These are phyloP conservation scores for Antrozous pallidus DNA, from an alignment of 2,797 vertebrate species.

Conservation along the genomic window DNA sequence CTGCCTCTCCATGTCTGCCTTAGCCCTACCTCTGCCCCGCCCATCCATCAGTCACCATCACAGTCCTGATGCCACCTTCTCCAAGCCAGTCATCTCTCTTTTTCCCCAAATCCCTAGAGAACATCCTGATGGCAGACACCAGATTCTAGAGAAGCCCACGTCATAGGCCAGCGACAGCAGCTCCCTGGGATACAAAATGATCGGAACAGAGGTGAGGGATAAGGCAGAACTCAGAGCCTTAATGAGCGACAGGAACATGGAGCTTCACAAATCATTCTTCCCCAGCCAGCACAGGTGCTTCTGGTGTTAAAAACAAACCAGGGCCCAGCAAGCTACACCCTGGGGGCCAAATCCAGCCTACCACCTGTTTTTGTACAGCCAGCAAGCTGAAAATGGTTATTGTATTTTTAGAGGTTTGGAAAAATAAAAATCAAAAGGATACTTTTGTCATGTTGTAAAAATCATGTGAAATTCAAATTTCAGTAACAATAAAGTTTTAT, in stretches of 20 bases:
- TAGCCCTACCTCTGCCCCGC: neutral
- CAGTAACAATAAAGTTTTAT: neutral
- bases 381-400: neutral
- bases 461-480: neutral
- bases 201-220: neutral
- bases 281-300: neutral
- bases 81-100: neutral
- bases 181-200: neutral
- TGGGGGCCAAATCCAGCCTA: neutral
- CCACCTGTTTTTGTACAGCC: neutral
- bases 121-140: neutral
- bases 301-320: neutral
- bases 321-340: neutral
- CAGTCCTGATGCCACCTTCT: neutral
- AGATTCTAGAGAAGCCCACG: neutral
- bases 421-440: neutral
- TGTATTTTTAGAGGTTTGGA: neutral
- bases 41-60: neutral
- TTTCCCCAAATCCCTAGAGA: neutral
- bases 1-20: neutral
- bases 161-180: neutral
- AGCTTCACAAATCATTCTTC: neutral
- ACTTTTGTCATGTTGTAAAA: neutral
- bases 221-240: neutral
- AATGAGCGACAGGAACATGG: neutral